A percentile compares a stretch with the other conserved stretches of the same genome.
phyloP scores from a whole-genome alignment of 2,888 invertebrate species.

The Bursaphelenchus okinawaensis region DNA sequence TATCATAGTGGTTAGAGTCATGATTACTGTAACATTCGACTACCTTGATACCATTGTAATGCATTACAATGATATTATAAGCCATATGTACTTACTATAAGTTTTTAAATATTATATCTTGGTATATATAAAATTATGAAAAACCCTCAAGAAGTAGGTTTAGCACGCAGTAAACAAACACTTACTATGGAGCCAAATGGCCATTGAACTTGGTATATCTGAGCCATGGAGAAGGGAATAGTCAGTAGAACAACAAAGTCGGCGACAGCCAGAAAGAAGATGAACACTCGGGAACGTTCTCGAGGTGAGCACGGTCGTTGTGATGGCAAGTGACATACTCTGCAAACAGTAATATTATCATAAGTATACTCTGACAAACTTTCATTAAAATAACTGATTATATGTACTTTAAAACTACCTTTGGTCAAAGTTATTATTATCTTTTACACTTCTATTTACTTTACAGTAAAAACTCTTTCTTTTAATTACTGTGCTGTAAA shows the following conservation, averaged over 20 bases:
- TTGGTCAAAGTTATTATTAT: no score
- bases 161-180: no score
- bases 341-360: constrained; percentile 6
- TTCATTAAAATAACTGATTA: not conserved
- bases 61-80: no score
- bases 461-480: no score
- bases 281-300: constrained; percentile 44
- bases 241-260: constrained; percentile 45
- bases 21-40: not conserved
- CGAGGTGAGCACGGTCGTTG: constrained; percentile 23
- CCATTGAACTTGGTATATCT: constrained; percentile 42
- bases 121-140: no score
- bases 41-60: not conserved
- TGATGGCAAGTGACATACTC: constrained; percentile 19
- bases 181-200: constrained; percentile 37
- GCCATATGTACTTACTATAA: not conserved
- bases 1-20: not conserved
- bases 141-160: no score
- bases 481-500: no score
- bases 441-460: no score
- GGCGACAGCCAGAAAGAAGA: constrained; percentile 42
- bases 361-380: no score
- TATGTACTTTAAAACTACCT: no score
- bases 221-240: constrained; percentile 38
- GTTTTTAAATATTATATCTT: no score